These are phyloP conservation scores for Diplogasteroides magnus DNA, from an alignment of 1,140 invertebrate genomes.

Conservation along the genomic window DNA sequence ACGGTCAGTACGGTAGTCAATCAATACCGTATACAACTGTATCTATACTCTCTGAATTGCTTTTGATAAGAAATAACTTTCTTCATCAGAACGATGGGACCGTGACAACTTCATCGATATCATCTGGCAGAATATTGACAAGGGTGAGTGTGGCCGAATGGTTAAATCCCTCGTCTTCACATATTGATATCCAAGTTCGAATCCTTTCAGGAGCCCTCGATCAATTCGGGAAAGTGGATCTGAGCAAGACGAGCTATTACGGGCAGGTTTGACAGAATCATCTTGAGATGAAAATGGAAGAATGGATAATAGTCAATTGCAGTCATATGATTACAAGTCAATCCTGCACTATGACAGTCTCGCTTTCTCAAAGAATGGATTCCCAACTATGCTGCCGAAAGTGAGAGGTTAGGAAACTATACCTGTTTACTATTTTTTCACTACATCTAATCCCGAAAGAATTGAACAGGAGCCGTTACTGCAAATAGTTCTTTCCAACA, in stretches of 20 bases:
- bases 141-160: conserved; percentile 34
- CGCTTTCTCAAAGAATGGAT: conserved; percentile 55
- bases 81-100: conserved; percentile 54
- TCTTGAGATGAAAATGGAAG: no score
- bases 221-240: conserved; percentile 52
- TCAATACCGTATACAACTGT: no score
- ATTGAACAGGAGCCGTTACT: no score
- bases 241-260: conserved; percentile 53
- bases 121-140: conserved; percentile 55
- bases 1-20: no score
- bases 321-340: conserved; percentile 49
- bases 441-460: neutral
- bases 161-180: no score
- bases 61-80: no score
- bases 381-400: conserved; percentile 55
- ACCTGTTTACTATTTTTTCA: neutral
- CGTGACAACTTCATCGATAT: conserved; percentile 53
- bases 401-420: conserved; percentile 37
- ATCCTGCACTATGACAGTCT: conserved; percentile 55
- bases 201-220: conserved; percentile 42
- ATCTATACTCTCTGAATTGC: no score
- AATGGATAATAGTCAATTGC: no score
- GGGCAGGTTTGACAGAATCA: conserved; percentile 33
- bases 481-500: no score
- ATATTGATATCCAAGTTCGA: neutral